phyloP scores from a whole-genome alignment of 2,113 vertebrate genomes.

The Chloropsis hardwickii region DNA sequence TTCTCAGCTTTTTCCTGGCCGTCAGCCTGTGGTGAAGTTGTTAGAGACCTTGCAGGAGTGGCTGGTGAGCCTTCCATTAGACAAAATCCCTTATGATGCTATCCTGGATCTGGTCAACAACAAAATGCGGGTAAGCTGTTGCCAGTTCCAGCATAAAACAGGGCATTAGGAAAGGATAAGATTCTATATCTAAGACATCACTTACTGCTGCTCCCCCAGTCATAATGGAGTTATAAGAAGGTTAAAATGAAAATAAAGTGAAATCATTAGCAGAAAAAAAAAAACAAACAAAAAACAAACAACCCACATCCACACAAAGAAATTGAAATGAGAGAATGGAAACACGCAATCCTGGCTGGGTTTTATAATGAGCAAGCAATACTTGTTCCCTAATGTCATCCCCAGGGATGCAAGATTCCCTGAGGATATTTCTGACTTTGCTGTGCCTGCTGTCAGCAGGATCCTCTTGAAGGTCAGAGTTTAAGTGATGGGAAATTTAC shows the following conservation, averaged over 20 bases:
- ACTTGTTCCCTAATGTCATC: neutral
- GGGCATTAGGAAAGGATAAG: constrained; percentile 47
- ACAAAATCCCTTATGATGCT: constrained; percentile 89
- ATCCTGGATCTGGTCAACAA: constrained; percentile 94
- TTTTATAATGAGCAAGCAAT: neutral
- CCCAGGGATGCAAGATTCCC: neutral
- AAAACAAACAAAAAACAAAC: neutral
- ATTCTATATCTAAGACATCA: neutral
- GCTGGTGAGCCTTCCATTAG: constrained; percentile 89
- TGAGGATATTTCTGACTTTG: neutral
- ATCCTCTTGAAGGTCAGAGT: neutral
- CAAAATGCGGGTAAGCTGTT: constrained; percentile 88
- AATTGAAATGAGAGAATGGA: neutral
- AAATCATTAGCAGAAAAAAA: neutral
- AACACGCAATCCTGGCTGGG: neutral
- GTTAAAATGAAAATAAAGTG: constrained; percentile 52
- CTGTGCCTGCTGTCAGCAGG: neutral
- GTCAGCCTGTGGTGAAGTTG: constrained; percentile 83
- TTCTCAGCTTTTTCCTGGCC: constrained; percentile 87
- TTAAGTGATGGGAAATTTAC: neutral
- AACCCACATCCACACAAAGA: neutral
- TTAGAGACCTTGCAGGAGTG: constrained; percentile 92
- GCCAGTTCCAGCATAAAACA: neutral
- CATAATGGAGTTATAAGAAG: constrained; percentile 63
- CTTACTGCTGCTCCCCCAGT: constrained; percentile 8